These are phyloP conservation scores for Ceyx melanurus DNA, from an alignment of 2,113 vertebrate species.

Conservation along the genomic window DNA sequence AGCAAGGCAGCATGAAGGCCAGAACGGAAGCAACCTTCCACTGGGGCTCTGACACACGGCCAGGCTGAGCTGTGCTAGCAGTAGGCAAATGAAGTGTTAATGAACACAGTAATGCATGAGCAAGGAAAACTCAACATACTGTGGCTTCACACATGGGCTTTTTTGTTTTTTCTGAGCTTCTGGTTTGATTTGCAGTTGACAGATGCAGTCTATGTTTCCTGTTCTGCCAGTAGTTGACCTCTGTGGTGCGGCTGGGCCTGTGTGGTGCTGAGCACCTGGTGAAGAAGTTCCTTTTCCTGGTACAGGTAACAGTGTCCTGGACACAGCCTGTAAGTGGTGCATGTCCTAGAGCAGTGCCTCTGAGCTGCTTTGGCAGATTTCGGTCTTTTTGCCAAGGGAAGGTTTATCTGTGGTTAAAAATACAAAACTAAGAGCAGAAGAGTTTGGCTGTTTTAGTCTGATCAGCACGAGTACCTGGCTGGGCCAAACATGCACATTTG, in stretches of 20 bases:
- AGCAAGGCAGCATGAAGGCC: not conserved
- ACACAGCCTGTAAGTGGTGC: fast-evolving
- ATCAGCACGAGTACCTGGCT: not conserved
- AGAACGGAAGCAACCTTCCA: fast-evolving
- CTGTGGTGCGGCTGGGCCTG: not conserved
- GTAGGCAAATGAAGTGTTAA: not conserved
- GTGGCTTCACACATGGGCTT: not conserved
- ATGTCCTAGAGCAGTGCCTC: not conserved
- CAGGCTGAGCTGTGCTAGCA: not conserved
- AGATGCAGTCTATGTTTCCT: not conserved
- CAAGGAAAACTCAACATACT: not conserved
- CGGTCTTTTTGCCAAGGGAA: not conserved
- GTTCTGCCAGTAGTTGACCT: not conserved
- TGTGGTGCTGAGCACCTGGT: not conserved
- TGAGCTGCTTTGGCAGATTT: not conserved
- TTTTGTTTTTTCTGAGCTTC: not conserved
- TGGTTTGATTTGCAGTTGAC: not conserved
- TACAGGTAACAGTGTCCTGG: not conserved
- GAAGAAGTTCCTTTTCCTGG: fast-evolving
- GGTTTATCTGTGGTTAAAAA: not conserved
- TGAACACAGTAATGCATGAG: fast-evolving
- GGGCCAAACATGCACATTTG: fast-evolving
- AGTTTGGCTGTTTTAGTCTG: not conserved
- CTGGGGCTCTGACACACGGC: not conserved
- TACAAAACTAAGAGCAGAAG: not conserved